phyloP scores from a whole-genome alignment of 2,797 vertebrate species.

The Schizopygopsis pylzovi region DNA sequence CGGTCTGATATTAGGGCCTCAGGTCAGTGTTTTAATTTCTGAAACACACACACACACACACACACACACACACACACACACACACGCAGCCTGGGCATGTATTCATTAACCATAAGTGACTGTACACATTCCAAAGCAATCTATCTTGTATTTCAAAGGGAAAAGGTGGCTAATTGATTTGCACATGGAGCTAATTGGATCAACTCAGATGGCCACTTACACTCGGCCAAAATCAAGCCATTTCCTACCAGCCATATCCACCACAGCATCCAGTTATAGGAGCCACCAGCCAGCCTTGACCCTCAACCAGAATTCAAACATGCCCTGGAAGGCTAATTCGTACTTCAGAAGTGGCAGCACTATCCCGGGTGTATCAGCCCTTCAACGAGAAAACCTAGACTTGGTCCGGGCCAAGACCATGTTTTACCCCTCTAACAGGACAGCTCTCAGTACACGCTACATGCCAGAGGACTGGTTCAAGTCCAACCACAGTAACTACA shows the following conservation, averaged over 20 bases:
- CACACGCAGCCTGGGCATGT: background rate
- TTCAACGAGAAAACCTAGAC: slow-evolving; percentile 76
- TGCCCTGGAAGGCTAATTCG: slow-evolving; percentile 83
- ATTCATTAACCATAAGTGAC: background rate
- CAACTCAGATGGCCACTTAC: slow-evolving; percentile 81
- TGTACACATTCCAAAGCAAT: background rate
- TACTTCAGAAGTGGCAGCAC: slow-evolving; percentile 79
- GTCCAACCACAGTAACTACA: slow-evolving; percentile 87
- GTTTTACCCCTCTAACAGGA: slow-evolving; percentile 86
- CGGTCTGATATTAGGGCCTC: background rate
- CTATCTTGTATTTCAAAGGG: background rate
- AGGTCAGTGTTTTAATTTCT: background rate
- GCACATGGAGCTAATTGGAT: slow-evolving; percentile 85
- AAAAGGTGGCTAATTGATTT: slow-evolving; percentile 33
- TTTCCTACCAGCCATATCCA: slow-evolving; percentile 88
- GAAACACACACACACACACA: background rate
- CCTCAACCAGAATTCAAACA: slow-evolving; percentile 77
- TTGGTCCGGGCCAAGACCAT: slow-evolving; percentile 78
- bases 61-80: slow-evolving; percentile 3
- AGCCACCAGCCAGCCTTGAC: slow-evolving; percentile 74
- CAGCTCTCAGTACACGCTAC: slow-evolving; percentile 80
- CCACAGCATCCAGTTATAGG: slow-evolving; percentile 84
- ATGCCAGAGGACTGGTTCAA: slow-evolving; percentile 89
- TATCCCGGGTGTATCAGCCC: slow-evolving; percentile 72
- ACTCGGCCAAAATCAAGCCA: slow-evolving; percentile 81